Evolutionary conservation across 2,113 vertebrate genomes (phyloP).

Genomic region (Plotosus lineatus): DNA sequence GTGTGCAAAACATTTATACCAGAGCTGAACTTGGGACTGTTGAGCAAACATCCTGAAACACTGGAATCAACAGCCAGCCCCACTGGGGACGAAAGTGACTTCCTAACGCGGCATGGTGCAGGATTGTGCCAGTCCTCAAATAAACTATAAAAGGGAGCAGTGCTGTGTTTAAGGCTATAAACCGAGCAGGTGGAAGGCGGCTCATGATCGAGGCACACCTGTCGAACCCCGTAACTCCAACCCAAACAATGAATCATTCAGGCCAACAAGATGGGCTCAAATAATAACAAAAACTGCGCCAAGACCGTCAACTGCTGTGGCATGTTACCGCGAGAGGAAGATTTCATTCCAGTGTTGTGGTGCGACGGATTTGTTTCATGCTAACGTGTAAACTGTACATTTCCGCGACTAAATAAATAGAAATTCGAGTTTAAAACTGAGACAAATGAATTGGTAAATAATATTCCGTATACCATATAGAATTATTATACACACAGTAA

Average conservation of each 20-base stretch:
- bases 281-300: slow-evolving; percentile 16
- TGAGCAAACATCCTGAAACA: slow-evolving; percentile 43
- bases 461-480: too few species aligned
- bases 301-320: not conserved
- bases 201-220: slow-evolving; percentile 70
- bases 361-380: not conserved
- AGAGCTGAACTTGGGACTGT: slow-evolving; percentile 10
- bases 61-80: slow-evolving; percentile 50
- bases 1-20: not conserved
- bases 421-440: not conserved
- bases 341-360: not conserved
- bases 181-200: slow-evolving; percentile 75
- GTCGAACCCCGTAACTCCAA: slow-evolving; percentile 65
- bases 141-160: slow-evolving; percentile 69
- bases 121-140: slow-evolving; percentile 66
- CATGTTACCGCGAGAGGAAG: not conserved
- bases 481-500: too few species aligned
- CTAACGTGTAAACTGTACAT: too few species aligned
- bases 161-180: slow-evolving; percentile 70
- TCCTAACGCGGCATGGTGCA: slow-evolving; percentile 44
- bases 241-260: slow-evolving; percentile 44
- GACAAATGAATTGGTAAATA: too few species aligned
- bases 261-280: slow-evolving; percentile 37
- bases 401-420: not conserved
- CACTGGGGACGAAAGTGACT: slow-evolving; percentile 42